Conservation (phyloP, 2,113 vertebrate genomes). For the Gnathonemus longibarbis region DNA sequence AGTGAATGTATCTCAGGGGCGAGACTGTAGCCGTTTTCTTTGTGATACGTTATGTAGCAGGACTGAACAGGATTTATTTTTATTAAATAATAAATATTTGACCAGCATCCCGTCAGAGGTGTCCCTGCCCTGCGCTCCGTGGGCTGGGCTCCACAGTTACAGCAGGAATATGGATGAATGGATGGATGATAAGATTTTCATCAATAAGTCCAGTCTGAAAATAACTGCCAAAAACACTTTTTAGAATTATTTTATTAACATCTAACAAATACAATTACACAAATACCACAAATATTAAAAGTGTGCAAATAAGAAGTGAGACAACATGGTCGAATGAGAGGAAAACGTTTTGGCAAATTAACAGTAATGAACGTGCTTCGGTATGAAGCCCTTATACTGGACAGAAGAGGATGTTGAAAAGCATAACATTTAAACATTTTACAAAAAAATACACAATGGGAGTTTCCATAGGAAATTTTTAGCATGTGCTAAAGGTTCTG, state of each 20-base stretch:
- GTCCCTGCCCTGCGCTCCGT: neutral
- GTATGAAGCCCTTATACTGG: neutral
- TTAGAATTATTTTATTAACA: constrained; percentile 42
- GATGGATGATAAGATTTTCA: neutral
- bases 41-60: neutral
- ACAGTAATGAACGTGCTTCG: constrained; percentile 15
- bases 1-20: neutral
- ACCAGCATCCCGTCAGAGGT: neutral
- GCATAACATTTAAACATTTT: constrained; percentile 9
- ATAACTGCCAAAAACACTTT: constrained; percentile 37
- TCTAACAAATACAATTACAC: constrained; percentile 41
- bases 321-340: constrained; percentile 15
- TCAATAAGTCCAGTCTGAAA: neutral
- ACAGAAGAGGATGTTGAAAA: neutral
- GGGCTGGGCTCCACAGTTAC: neutral
- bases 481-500: neutral
- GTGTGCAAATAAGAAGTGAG: constrained; percentile 33
- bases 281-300: constrained; percentile 36
- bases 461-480: constrained; percentile 11
- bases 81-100: neutral
- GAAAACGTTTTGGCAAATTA: constrained; percentile 22
- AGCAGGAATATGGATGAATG: neutral
- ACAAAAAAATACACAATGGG: constrained; percentile 6
- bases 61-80: neutral
- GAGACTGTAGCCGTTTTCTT: neutral